These are phyloP conservation scores for Lordiphosa clarofinis DNA, from an alignment of 1,140 invertebrate genomes.

Conservation along the genomic window DNA sequence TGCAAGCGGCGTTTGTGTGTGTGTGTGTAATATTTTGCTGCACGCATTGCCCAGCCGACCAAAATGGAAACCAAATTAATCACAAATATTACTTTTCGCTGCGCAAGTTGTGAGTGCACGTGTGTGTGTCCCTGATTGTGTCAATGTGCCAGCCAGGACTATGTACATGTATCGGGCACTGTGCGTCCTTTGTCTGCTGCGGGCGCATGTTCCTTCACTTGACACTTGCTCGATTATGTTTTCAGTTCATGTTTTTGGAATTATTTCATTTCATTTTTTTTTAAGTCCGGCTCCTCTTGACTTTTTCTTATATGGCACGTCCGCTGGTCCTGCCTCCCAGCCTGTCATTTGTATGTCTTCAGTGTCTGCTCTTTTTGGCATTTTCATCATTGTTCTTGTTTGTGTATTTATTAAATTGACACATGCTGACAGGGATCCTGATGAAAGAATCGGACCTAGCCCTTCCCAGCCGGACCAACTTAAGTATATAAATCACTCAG, in stretches of 20 bases:
- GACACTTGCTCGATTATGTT: slow-evolving; percentile 73
- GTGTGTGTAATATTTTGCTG: slow-evolving; percentile 40
- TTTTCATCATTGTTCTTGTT: slow-evolving; percentile 66
- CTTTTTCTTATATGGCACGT: slow-evolving; percentile 17
- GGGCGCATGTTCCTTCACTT: slow-evolving; percentile 58
- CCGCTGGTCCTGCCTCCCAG: slow-evolving; percentile 7
- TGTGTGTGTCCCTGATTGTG: slow-evolving; percentile 34
- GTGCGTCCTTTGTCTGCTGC: slow-evolving; percentile 9
- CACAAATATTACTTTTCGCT: slow-evolving; percentile 65
- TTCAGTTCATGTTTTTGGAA: slow-evolving; percentile 76
- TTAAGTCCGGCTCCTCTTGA: slow-evolving; percentile 44
- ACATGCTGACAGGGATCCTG: slow-evolving; percentile 63
- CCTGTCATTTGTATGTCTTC: slow-evolving; percentile 8
- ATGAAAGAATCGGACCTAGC: slow-evolving; percentile 43
- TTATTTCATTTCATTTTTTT: slow-evolving; percentile 72
- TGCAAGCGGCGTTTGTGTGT: slow-evolving; percentile 39
- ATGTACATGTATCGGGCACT: neutral
- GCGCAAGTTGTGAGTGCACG: neutral
- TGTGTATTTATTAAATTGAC: slow-evolving; percentile 72
- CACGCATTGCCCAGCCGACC: slow-evolving; percentile 52
- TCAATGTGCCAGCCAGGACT: slow-evolving; percentile 12
- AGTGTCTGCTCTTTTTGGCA: slow-evolving; percentile 18
- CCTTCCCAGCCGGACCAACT: slow-evolving; percentile 22
- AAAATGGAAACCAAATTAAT: slow-evolving; percentile 72
- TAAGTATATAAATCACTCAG: slow-evolving; percentile 59